A percentile compares a stretch with the other conserved stretches of the same genome.
Evolutionary conservation across 2,797 vertebrate species (phyloP).

Genomic region (Decapterus maruadsi): DNA sequence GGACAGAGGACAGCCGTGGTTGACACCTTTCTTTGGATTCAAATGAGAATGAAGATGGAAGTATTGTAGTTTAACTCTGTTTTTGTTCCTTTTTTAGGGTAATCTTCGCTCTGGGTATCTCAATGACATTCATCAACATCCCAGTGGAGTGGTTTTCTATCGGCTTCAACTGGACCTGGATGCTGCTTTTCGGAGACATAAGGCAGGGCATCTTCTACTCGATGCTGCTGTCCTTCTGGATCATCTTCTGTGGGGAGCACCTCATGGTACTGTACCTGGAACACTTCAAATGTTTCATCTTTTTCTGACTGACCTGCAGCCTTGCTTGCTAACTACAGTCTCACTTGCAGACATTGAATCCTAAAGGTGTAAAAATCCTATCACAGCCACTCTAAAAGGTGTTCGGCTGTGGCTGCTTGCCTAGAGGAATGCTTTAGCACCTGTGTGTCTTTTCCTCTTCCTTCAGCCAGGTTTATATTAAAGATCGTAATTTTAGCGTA

Average conservation of each 20-base stretch:
- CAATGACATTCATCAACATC: conserved; percentile 99
- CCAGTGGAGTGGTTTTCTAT: conserved; percentile 99
- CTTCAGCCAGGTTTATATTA: neutral
- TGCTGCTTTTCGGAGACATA: conserved; percentile 97
- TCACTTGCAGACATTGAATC: neutral
- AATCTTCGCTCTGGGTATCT: conserved; percentile 97
- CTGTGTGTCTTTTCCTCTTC: neutral
- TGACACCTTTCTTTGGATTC: neutral
- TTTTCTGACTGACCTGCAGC: conserved; percentile 6
- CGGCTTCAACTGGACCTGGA: conserved; percentile 98
- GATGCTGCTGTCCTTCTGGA: conserved; percentile 98
- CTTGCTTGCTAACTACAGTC: neutral
- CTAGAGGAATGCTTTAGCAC: neutral
- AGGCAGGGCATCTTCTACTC: conserved; percentile 98
- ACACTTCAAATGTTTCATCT: neutral
- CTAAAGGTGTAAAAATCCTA: neutral
- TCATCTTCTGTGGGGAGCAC: conserved; percentile 99
- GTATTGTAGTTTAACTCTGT: neutral
- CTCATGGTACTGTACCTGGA: conserved; percentile 90
- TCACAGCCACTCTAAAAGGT: neutral
- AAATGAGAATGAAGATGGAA: neutral
- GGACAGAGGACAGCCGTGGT: neutral
- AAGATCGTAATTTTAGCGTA: neutral
- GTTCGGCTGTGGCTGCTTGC: neutral
- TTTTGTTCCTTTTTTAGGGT: conserved; percentile 82